Evolutionary conservation across 2,113 vertebrate species (phyloP), one percentile per base, ranked within the genome.

Genomic region (Mormyrus lacerda): DNA sequence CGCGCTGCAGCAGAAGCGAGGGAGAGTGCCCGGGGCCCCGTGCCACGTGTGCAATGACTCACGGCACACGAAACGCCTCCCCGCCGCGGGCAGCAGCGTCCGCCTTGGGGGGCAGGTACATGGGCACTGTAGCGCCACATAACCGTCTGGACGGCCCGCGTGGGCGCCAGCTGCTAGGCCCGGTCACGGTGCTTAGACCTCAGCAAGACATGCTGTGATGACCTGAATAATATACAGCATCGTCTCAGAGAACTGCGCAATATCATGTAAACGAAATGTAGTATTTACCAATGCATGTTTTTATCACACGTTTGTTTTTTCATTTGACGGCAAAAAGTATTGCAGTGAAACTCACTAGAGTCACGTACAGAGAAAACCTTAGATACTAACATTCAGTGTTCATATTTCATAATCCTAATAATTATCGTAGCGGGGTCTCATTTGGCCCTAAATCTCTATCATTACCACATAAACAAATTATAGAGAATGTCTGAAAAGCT

Each of bases 61-160:
- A 87, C 48, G 50, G 48, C 48, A 53, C 50, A 47, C 15, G 85
- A 87, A 87, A 47, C 7, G 50, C 50, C 50, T 7, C 31, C 85
- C 85, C 31, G 7, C 50, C 13, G 50, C 6, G 85, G n/a, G 50
- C 48, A 87, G 85, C 48, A 84, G 82, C 44, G 39, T 3, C 42
- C 82, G 82, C 82, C 82, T 84, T 39, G 39, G 82, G 82, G 82
- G 39, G 82, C 82, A 84, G 82, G 42, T 84, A 87, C 85, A 87
- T 87, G 85, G 85, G 85, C 85, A 87, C 50, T 48, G 50, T 87
- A 87, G 85, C 85, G 50, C 85, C 48, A 39, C 85, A 53, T 87
- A 35, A 53, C 50, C 85, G 50, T 87, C 85, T 87, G 85, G 48
- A 51, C 85, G 53, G 27, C 31, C 50, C 85, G 50, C 85, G 9